Percentiles rank a stretch among this genome's conserved stretches.
These are phyloP conservation scores for Epistrophella euchroma DNA, from an alignment of 2,888 invertebrate genomes.

Conservation along the genomic window DNA sequence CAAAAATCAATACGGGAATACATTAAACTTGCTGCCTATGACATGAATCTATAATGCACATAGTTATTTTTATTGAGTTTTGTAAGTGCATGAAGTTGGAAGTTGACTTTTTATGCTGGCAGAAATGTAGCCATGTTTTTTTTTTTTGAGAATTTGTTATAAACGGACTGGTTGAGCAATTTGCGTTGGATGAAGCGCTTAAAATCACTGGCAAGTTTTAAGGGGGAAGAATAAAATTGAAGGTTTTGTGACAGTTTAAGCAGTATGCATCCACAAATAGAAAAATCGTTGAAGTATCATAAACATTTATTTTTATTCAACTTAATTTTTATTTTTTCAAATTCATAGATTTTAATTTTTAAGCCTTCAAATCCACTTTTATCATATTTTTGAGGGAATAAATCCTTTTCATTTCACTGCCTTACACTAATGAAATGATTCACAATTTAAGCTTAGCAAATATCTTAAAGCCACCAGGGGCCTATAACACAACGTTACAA, in stretches of 20 bases:
- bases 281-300: too few relatives aligned
- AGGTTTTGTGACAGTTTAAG: background rate
- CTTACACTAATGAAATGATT: too few relatives aligned
- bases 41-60: background rate
- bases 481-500: too few relatives aligned
- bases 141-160: background rate
- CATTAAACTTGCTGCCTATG: conserved; percentile 25
- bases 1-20: conserved; percentile 45
- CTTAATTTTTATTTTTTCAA: too few relatives aligned
- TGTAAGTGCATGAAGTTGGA: conserved; percentile 7
- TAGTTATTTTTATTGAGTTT: background rate
- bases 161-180: background rate
- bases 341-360: too few relatives aligned
- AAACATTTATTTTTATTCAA: too few relatives aligned
- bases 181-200: background rate
- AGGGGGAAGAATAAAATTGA: background rate
- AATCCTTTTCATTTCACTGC: too few relatives aligned
- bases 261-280: too few relatives aligned
- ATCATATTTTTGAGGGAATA: too few relatives aligned
- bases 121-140: background rate
- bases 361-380: too few relatives aligned
- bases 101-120: background rate
- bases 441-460: too few relatives aligned
- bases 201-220: background rate
- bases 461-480: too few relatives aligned